Base-by-base conservation (phyloP, 2,113 vertebrate genomes). In the Zootoca vivipara region DNA sequence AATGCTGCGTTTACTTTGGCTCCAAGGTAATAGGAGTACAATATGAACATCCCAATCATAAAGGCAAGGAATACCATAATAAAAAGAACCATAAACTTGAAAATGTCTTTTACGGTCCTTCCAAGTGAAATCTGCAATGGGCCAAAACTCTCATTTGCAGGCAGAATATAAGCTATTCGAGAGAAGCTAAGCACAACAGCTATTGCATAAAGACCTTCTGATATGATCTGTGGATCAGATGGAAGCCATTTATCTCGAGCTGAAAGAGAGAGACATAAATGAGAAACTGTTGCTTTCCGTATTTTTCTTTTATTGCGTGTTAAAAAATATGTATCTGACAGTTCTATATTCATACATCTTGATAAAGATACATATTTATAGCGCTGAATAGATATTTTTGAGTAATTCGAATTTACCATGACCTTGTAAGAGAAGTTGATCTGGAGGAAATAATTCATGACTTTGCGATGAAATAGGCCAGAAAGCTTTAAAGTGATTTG, bases 41-140 rank as follows among this genome's bases (percentile, higher is more conserved):
- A 95, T 94, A 98, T 98, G 95, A 98, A 98, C 98, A 98, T 98
- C 85, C 98, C 98, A 77, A 98, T 98, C 98, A 98, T 98, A 94
- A 98, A 98, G 10, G 98, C 98, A 85, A 98, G 96, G 91, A 98
- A 98, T 33, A 98, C 98, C 98, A 98, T 98, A 86, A 98, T 98
- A 90, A 98, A 98, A 90, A 98, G 98, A 86, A 98, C 98, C 98
- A 98, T 98, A 93, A 98, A 98, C 95, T 98, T 98, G 95, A 98
- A 98, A 93, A 98, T 98, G 94, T 98, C 98, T 92, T 98, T 98
- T 58, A 98, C 98, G 2, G 98, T 98, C 89, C 98, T 97, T 73
- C 98, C 98, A 28, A 98, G 97, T 2, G 98, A 98, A 94, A 98
- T 98, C 96, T 98, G 98, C 69, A 98, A 92, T n/a, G 98, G 98